These are phyloP conservation scores for Tethea ocularis DNA, from an alignment of 2,888 invertebrate species.

Conservation along the genomic window DNA sequence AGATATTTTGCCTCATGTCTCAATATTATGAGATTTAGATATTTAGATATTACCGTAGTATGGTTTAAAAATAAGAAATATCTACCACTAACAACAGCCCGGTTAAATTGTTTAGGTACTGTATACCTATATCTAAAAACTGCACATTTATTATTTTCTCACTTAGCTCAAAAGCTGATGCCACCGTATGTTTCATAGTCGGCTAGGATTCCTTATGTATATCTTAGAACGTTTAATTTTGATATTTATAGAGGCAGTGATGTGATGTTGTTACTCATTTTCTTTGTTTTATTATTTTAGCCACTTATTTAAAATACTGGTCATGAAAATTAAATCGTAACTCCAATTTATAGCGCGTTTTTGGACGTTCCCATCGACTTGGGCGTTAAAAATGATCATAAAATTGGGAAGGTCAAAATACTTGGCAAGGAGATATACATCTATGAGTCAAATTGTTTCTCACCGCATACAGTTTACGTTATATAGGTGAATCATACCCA, in stretches of 20 bases:
- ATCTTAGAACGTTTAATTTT: background rate
- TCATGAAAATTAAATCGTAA: slow-evolving; percentile 34
- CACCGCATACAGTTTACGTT: slow-evolving; percentile 31
- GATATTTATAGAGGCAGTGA: background rate
- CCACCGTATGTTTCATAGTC: no score
- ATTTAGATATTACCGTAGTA: no score
- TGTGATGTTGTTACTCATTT: background rate
- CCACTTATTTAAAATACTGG: slow-evolving; percentile 40
- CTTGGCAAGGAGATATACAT: slow-evolving; percentile 49
- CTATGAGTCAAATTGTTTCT: slow-evolving; percentile 53
- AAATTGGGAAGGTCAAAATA: slow-evolving; percentile 64
- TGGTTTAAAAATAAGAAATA: no score
- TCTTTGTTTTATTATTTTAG: background rate
- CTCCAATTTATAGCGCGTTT: slow-evolving; percentile 53
- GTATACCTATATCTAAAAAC: no score
- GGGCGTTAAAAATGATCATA: slow-evolving; percentile 53
- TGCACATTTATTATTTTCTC: no score
- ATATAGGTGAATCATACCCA: slow-evolving; percentile 39
- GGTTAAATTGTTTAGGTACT: no score
- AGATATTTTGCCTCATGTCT: background rate
- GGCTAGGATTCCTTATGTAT: no score
- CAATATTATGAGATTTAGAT: no score
- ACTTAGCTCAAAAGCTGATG: no score
- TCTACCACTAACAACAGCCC: no score
- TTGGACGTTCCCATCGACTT: slow-evolving; percentile 38